phyloP scores from a whole-genome alignment of 2,888 invertebrate species.

The Ellobium chinense region DNA sequence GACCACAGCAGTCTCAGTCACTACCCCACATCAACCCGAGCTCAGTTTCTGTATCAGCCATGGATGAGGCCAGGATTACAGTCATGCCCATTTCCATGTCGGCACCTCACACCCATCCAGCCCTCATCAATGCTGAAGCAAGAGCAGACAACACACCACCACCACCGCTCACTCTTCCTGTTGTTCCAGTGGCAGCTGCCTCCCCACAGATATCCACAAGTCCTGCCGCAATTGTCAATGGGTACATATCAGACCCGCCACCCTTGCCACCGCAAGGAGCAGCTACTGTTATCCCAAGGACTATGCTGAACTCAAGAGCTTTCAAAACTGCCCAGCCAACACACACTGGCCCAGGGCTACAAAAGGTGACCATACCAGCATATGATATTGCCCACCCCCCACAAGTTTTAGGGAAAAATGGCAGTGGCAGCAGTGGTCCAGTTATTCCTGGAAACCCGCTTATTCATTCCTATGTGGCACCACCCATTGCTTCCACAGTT shows the following conservation, averaged over 20 bases:
- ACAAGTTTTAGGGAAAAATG: conserved; percentile 24
- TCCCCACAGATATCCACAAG: conserved; percentile 11
- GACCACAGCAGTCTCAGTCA: conserved; percentile 37
- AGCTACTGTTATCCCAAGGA: conserved; percentile 39
- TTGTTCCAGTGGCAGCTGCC: background rate
- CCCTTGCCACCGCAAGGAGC: conserved; percentile 40
- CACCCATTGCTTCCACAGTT: conserved; percentile 27
- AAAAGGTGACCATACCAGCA: conserved; percentile 65
- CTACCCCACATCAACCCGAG: conserved; percentile 13
- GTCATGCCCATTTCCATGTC: conserved; percentile 32
- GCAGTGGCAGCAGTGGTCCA: conserved; percentile 24
- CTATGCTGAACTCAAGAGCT: conserved; percentile 26
- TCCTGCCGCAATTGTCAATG: conserved; percentile 50
- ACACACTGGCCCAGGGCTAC: conserved; percentile 55
- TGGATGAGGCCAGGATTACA: conserved; percentile 23
- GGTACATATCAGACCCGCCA: conserved; percentile 66
- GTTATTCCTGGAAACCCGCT: conserved; percentile 7
- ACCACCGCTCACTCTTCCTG: background rate
- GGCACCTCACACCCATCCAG: conserved; percentile 38
- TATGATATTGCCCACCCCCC: conserved; percentile 47
- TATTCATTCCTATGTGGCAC: conserved; percentile 19
- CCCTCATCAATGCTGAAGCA: conserved; percentile 22
- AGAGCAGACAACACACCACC: conserved; percentile 19
- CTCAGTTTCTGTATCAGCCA: background rate
- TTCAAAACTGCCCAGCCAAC: conserved; percentile 63